Evolutionary conservation across 2,888 invertebrate species (phyloP), one percentile per base, ranked within the genome.

Genomic region (Pheosia tremula): DNA sequence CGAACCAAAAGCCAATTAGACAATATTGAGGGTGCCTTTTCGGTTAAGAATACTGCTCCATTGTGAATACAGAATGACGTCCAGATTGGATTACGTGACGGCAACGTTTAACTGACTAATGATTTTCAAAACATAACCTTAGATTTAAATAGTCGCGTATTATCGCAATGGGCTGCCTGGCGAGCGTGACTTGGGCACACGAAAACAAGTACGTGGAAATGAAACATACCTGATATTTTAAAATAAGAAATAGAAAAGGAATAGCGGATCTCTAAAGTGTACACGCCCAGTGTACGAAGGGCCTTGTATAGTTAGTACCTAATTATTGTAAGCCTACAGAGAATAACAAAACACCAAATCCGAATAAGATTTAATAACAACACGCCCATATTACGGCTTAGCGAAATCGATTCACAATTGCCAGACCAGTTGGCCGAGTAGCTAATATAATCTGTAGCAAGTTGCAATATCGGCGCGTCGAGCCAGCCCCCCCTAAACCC

Each of bases 1-100:
- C 69, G 69, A 77, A 76, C 76, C 59, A 74, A 83, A 79, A 81
- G 73, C 72, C 79, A 87, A 85, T 86, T 84, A 83, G 78, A 72
- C 63, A 70, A 66, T 67, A 74, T 71, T 66, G 70, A 74, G 76
- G 69, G 71, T 71, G 62, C 38, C 59, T 75, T 74, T 76, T 66
- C 68, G 66, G 63, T 73, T 77, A 77, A 77, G 64, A 62, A 61
- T 59, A 47, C 61, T 55, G 50, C 63, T 0, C 55, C 24, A 24
- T 24, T 24, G 52, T 67, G 75, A 72, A 75, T 74, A 68, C 61
- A 41, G 62, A 68, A 77, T 68, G 58, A 36, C 57, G 57, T 49
- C 54, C 66, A 56, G 58, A 64, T 57, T 60, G 62, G 43, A 43
- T 59, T 55, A 58, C 64, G 59, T 64, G 61, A 59, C 59, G 43